Conservation (phyloP, 2,113 vertebrate genomes). For the Noturus placidus region DNA sequence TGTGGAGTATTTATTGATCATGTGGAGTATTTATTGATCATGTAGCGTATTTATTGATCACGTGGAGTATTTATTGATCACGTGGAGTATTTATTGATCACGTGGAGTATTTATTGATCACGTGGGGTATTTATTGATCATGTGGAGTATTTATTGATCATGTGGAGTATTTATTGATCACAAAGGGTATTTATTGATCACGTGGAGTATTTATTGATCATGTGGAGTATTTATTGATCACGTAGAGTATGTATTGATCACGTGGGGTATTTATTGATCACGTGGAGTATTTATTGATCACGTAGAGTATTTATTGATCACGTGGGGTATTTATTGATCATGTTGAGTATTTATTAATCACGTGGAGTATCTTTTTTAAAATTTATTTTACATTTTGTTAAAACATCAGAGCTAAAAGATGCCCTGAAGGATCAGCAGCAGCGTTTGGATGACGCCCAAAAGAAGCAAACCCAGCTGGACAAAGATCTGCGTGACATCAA, state of each 20-base stretch:
- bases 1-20: background rate
- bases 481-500: constrained; percentile 69
- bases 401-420: constrained; percentile 67
- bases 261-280: background rate
- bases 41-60: background rate
- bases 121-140: background rate
- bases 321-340: too few relatives aligned
- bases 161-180: too few relatives aligned
- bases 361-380: background rate
- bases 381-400: background rate
- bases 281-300: too few relatives aligned
- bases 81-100: background rate
- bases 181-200: background rate
- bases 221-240: background rate
- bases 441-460: constrained; percentile 68
- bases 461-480: constrained; percentile 74
- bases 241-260: too few relatives aligned
- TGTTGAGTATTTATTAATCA: background rate
- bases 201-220: too few relatives aligned
- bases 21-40: too few relatives aligned
- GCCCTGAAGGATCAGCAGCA: constrained; percentile 71
- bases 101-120: too few relatives aligned
- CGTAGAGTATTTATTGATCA: background rate
- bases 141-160: background rate
- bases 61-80: too few relatives aligned